Percentiles rank a stretch among this genome's conserved stretches.
Conservation (phyloP, 2,797 vertebrate genomes). For the Bovichtus diacanthus region DNA sequence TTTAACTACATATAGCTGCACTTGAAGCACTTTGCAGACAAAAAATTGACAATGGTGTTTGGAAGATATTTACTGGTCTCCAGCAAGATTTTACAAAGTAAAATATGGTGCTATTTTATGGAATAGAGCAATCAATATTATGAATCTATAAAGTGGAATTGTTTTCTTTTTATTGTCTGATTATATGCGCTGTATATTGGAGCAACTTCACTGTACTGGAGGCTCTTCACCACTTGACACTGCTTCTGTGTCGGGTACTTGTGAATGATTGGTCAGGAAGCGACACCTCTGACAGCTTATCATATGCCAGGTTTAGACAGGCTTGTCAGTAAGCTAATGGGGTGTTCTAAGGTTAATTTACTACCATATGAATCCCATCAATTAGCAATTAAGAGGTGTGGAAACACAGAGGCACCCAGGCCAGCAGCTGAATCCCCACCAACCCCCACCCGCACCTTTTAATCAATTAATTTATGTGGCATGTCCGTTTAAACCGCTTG, state of each 20-base stretch:
- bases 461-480: slow-evolving; percentile 80
- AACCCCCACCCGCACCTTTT: slow-evolving; percentile 40
- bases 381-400: slow-evolving; percentile 86
- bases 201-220: not conserved
- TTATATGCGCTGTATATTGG: slow-evolving; percentile 13
- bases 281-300: slow-evolving; percentile 78
- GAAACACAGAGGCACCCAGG: slow-evolving; percentile 73
- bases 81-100: slow-evolving; percentile 24
- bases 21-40: slow-evolving; percentile 4
- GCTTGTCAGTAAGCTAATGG: slow-evolving; percentile 82
- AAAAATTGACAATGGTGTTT: not conserved
- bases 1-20: slow-evolving; percentile 21
- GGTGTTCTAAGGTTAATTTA: slow-evolving; percentile 85
- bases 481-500: slow-evolving; percentile 67
- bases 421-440: slow-evolving; percentile 63
- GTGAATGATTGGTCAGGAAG: slow-evolving; percentile 50
- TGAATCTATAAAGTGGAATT: slow-evolving; percentile 31
- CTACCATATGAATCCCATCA: slow-evolving; percentile 84
- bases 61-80: slow-evolving; percentile 29
- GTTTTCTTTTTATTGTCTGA: slow-evolving; percentile 30
- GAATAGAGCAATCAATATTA: slow-evolving; percentile 42
- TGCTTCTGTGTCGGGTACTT: slow-evolving; percentile 25
- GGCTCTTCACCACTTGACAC: slow-evolving; percentile 34
- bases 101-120: slow-evolving; percentile 14
- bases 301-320: slow-evolving; percentile 74